Evolutionary conservation across 2,888 invertebrate species (phyloP).

Genomic region (Scaptodrosophila latifasciaeformis): DNA sequence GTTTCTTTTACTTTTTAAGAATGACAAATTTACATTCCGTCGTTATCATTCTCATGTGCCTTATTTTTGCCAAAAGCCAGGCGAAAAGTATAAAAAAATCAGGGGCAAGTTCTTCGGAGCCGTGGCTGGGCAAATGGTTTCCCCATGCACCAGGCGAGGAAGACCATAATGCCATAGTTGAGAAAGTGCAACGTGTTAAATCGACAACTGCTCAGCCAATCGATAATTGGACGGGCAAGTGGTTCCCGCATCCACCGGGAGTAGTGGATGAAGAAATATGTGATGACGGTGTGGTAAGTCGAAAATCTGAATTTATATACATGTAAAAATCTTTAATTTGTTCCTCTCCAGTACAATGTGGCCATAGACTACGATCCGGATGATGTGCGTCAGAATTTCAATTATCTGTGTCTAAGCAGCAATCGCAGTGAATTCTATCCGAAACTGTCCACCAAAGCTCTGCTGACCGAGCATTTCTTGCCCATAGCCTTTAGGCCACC

Average conservation of each 20-base stretch:
- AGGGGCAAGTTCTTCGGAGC: conserved; percentile 57
- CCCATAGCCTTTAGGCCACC: conserved; percentile 79
- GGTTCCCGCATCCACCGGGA: conserved; percentile 61
- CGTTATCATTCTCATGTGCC: conserved; percentile 19
- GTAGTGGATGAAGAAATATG: conserved; percentile 73
- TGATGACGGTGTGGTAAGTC: conserved; percentile 81
- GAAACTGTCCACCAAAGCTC: conserved; percentile 74
- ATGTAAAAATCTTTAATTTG: not conserved
- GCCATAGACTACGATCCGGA: conserved; percentile 58
- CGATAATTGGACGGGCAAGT: conserved; percentile 43
- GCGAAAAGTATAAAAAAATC: conserved; percentile 55
- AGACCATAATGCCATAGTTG: not conserved
- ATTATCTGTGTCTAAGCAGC: conserved; percentile 79
- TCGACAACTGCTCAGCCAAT: not conserved
- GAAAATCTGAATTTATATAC: not conserved
- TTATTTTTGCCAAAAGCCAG: conserved; percentile 21
- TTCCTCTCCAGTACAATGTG: conserved; percentile 43
- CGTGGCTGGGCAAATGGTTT: conserved; percentile 46
- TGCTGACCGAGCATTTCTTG: conserved; percentile 77
- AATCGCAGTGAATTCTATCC: conserved; percentile 76
- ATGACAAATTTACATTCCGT: conserved; percentile 10
- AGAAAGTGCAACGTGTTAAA: conserved; percentile 34
- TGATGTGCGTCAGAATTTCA: conserved; percentile 54
- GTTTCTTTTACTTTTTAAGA: conserved; percentile 39
- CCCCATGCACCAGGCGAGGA: conserved; percentile 37